Conservation (phyloP, 1,140 invertebrate genomes). For the Portunus trituberculatus region DNA sequence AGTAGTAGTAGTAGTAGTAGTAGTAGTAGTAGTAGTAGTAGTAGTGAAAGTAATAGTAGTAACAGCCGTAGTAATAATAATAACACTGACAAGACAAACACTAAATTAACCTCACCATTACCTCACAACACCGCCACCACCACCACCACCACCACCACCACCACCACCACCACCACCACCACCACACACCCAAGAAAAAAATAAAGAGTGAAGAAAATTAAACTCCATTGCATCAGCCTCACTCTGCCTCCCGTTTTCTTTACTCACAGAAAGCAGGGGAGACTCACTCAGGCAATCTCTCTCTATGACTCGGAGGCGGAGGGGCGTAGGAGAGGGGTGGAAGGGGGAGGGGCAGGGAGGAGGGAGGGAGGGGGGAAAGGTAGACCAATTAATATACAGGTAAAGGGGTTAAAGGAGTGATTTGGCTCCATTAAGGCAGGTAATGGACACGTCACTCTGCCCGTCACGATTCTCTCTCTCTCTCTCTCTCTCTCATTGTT, state of each 20-base stretch:
- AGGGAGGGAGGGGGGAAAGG: background rate
- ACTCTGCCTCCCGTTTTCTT: background rate
- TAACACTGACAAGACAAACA: too few species aligned
- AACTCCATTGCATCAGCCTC: too few species aligned
- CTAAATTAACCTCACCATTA: too few species aligned
- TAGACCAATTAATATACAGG: slow-evolving; percentile 12
- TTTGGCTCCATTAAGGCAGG: background rate
- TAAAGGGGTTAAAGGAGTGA: background rate
- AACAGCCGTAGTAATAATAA: too few species aligned
- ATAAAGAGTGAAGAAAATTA: too few species aligned
- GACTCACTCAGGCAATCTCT: background rate
- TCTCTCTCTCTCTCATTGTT: background rate
- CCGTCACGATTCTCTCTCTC: background rate
- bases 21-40: too few species aligned
- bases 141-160: background rate
- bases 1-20: too few species aligned
- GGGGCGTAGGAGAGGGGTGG: too few species aligned
- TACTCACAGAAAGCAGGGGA: background rate
- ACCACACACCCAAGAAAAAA: background rate
- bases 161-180: slow-evolving; percentile 5
- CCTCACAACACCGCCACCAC: too few species aligned
- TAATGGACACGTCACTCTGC: slow-evolving; percentile 6
- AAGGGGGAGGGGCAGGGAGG: too few species aligned
- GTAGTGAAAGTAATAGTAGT: too few species aligned
- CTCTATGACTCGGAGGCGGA: background rate